A percentile compares a stretch with the other conserved stretches of the same genome.
phyloP scores from a whole-genome alignment of 2,797 vertebrate species.

The Acipenser oxyrinchus region DNA sequence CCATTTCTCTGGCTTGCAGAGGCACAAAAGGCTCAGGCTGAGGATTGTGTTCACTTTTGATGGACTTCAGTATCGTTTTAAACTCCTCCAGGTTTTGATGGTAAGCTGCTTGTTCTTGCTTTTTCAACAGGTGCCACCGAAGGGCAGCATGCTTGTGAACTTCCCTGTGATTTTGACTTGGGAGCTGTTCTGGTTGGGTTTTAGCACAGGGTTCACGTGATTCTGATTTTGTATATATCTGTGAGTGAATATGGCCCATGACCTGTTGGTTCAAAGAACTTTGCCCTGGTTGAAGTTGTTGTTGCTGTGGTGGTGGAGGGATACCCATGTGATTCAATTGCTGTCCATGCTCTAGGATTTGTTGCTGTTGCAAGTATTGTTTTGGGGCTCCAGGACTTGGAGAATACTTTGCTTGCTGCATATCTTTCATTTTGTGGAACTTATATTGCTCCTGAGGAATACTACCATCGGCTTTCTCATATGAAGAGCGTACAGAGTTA shows the following conservation, averaged over 20 bases:
- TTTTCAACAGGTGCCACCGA: slow-evolving; percentile 80
- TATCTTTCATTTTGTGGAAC: slow-evolving; percentile 43
- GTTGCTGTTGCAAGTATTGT: slow-evolving; percentile 59
- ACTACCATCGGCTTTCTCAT: slow-evolving; percentile 43
- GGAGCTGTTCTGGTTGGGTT: slow-evolving; percentile 51
- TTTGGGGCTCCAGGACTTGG: slow-evolving; percentile 58
- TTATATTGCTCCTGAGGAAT: slow-evolving; percentile 24
- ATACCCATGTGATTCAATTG: slow-evolving; percentile 38
- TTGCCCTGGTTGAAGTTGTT: slow-evolving; percentile 56
- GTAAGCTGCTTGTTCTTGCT: slow-evolving; percentile 69
- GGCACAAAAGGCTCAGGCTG: slow-evolving; percentile 44
- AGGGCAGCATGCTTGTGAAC: slow-evolving; percentile 79
- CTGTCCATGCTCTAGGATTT: slow-evolving; percentile 38
- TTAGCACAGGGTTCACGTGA: slow-evolving; percentile 46
- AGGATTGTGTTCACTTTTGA: slow-evolving; percentile 68
- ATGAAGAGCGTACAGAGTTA: slow-evolving; percentile 42
- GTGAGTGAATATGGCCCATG: slow-evolving; percentile 34
- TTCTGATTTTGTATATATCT: slow-evolving; percentile 54
- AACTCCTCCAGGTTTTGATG: slow-evolving; percentile 55
- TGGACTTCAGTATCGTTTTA: slow-evolving; percentile 43
- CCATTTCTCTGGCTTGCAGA: slow-evolving; percentile 34
- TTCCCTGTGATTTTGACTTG: slow-evolving; percentile 60
- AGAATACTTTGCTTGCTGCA: slow-evolving; percentile 56
- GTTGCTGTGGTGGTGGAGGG: not conserved
- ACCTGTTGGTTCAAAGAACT: slow-evolving; percentile 54